Conservation (phyloP, 2,888 invertebrate genomes). For the Melinaea marsaeus region DNA sequence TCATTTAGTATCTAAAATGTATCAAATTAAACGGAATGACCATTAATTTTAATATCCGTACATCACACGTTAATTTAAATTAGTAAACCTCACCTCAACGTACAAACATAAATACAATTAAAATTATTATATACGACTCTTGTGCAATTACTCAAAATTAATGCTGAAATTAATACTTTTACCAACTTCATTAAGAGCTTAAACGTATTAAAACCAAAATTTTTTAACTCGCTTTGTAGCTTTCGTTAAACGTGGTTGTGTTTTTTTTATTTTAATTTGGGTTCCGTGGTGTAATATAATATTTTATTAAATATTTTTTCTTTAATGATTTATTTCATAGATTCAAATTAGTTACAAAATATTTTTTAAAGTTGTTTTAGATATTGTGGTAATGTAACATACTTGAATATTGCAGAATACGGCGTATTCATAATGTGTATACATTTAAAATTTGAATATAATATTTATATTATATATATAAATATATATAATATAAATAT, state of each 20-base stretch:
- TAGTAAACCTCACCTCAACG: constrained; percentile 55
- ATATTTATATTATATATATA: constrained; percentile 8
- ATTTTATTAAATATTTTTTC: too few relatives aligned
- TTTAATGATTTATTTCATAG: too few relatives aligned
- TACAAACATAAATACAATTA: constrained; percentile 67
- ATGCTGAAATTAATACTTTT: constrained; percentile 77
- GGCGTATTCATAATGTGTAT: background rate
- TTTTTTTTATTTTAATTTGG: too few relatives aligned
- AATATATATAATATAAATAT: background rate
- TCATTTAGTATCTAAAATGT: constrained; percentile 33
- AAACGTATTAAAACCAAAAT: constrained; percentile 33
- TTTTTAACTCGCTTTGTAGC: constrained; percentile 13
- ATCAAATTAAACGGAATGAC: constrained; percentile 47
- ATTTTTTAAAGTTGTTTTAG: too few relatives aligned
- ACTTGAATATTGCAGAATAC: too few relatives aligned
- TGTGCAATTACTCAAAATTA: constrained; percentile 73
- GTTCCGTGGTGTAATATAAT: too few relatives aligned
- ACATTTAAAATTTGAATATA: background rate
- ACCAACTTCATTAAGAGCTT: constrained; percentile 72
- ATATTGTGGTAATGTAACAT: too few relatives aligned
- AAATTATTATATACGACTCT: constrained; percentile 64
- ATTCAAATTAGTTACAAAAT: too few relatives aligned
- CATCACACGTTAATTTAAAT: constrained; percentile 67
- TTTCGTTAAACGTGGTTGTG: too few relatives aligned
- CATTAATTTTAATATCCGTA: constrained; percentile 62